phyloP scores from a whole-genome alignment of 1,140 invertebrate species.

The Plectrocnemia conspersa region DNA sequence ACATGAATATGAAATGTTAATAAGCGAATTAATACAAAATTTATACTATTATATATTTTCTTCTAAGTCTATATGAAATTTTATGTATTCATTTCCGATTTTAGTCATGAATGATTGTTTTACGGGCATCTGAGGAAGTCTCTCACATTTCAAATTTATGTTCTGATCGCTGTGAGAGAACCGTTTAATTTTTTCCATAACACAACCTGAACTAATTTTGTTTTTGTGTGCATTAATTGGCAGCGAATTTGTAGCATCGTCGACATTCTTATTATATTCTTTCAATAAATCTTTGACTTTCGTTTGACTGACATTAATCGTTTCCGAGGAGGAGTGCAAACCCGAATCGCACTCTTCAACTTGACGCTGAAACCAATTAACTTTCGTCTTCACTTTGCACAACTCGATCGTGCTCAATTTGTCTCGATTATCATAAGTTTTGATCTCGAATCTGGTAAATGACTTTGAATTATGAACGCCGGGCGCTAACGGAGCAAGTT shows the following conservation, averaged over 20 bases:
- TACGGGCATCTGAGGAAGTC: too few species aligned
- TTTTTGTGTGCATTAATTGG: neutral
- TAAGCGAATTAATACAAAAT: neutral
- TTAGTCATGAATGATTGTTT: too few species aligned
- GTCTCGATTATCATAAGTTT: constrained; percentile 45
- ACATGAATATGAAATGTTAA: neutral
- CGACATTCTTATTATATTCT: constrained; percentile 19
- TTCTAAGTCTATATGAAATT: constrained; percentile 13
- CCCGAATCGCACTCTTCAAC: constrained; percentile 44
- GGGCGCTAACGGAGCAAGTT: constrained; percentile 29
- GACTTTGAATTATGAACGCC: constrained; percentile 26
- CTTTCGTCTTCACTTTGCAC: constrained; percentile 47
- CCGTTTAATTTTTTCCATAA: constrained; percentile 47
- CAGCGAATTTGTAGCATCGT: constrained; percentile 1
- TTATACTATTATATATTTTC: constrained; percentile 10
- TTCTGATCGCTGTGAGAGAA: constrained; percentile 39
- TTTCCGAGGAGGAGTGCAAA: constrained; percentile 37
- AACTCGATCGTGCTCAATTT: constrained; percentile 41
- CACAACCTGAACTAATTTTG: constrained; percentile 41
- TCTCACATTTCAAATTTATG: too few species aligned
- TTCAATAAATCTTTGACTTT: constrained; percentile 23
- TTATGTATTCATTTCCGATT: constrained; percentile 2
- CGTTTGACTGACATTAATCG: constrained; percentile 15
- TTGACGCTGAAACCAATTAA: constrained; percentile 50
- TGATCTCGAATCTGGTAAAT: constrained; percentile 48